These are phyloP conservation scores for Phymorhynchus buccinoides DNA, from an alignment of 1,140 invertebrate genomes.

Conservation along the genomic window DNA sequence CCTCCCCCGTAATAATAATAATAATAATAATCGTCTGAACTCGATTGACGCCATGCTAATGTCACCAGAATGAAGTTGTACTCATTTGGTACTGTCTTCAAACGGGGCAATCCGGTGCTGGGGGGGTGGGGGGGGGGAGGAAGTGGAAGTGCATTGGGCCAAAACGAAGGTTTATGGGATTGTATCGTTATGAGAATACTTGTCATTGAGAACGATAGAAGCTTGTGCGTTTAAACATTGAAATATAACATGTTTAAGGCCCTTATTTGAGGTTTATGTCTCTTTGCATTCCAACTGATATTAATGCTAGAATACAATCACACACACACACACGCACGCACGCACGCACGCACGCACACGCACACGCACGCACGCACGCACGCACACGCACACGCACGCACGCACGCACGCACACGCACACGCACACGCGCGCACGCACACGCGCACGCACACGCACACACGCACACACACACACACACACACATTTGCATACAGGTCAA, in stretches of 20 bases:
- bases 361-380: not conserved
- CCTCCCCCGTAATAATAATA: too few relatives aligned
- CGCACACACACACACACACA: too few relatives aligned
- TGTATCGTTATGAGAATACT: not conserved
- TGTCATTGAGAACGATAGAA: not conserved
- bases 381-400: conserved; percentile 16
- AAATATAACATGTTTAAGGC: not conserved
- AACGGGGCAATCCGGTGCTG: not conserved
- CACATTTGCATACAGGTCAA: not conserved
- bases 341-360: too few relatives aligned
- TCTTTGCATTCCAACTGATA: not conserved
- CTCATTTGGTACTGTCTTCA: conserved; percentile 3
- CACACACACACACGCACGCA: not conserved
- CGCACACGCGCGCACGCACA: conserved; percentile 13
- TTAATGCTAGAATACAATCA: not conserved
- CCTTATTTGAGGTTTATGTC: not conserved
- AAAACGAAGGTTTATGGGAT: not conserved
- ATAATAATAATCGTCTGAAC: not conserved
- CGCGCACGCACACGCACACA: not conserved
- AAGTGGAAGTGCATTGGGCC: not conserved
- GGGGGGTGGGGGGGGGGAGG: not conserved
- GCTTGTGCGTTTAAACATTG: not conserved
- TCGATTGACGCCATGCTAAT: not conserved
- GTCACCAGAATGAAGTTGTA: not conserved
- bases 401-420: not conserved